Evolutionary conservation across 2,797 vertebrate genomes (phyloP), one percentile per base, ranked within the genome.

Genomic region (Margarornis squamiger): DNA sequence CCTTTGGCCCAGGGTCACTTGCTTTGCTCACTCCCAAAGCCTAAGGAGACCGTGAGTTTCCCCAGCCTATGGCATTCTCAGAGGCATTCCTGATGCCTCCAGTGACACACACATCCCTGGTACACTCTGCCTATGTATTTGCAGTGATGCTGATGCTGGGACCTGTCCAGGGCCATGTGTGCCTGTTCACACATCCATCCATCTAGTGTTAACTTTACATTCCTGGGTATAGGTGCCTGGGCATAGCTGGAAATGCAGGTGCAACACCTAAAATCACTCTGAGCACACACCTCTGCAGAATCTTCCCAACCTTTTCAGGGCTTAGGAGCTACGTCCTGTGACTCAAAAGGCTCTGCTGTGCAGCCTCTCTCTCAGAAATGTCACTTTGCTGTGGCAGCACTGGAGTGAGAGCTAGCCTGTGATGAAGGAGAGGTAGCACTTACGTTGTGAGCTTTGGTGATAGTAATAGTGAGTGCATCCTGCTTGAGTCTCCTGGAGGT

Each of bases 381-480:
- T 43, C 63, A 38, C 38, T 75, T 32, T 43, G 68, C 45, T 52
- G 86, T 74, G 32, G 71, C 5, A 90, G 77, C 36, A 41, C 36
- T 41, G 82, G 48, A 88, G 72, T 4, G 36, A 81, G 66, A 81
- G 29, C 65, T 61, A 72, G 32, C 55, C 43, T 0, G 0, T n/a
- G 41, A 61, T 27, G 34, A 86, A 84, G 59, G 41, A 59, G 17
- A 70, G 36, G 38, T 16, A 72, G 34, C 58, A 97, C 99, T 99
- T 98, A 99, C 99, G 0, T 97, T 98, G 26, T 98, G 98, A 88
- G 98, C 98, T 93, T 99, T 99, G 97, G 98, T 99, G 97, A 99
- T 98, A n/a, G 99, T 99, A 96, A 99, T 99, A 18, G 98, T 99
- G 51, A 99, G 98, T 90, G 99, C 98, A 14, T 99, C 99, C 6